Evolutionary conservation across 2,113 vertebrate genomes (phyloP), one percentile per base, ranked within the genome.

Genomic region (Ammodytes marinus): DNA sequence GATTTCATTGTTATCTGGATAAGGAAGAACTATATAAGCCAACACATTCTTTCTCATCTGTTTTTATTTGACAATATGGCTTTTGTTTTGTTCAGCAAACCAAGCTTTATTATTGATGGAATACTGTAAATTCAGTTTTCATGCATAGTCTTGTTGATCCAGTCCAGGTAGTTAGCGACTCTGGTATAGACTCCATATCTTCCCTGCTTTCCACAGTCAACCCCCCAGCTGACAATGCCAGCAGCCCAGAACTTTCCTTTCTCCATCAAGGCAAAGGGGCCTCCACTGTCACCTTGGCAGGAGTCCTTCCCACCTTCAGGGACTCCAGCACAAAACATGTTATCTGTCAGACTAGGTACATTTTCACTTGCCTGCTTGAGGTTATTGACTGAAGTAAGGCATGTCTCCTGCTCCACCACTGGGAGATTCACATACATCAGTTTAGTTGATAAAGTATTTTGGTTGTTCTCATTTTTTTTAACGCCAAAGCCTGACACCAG

Each of bases 61-160:
- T 27, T 27, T 27, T 27, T 27, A 27, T 27, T 27, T 27, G 27
- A 27, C 27, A 27, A 27, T 27, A 27, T 27, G 27, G 27, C 8
- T n/a, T 17, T 27, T 27, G 27, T 27, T 27, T 27, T 27, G 27
- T 27, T 27, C 27, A 27, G 27, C 27, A 27, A 27, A 27, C 27
- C 27, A 27, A 27, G 27, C 27, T 27, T 27, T 27, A 27, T 19
- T 50, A 52, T 50, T 58, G 0, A 37, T 55, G 3, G 49, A 27
- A 19, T 12, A 15, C 5, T 47, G n/a, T 58, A 39, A 12, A 58
- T 47, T 87, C n/a, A 83, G 47, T 92, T 93, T 42, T 93, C 87
- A 12, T 88, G 47, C 80, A 95, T 93, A 82, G 95, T 95, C 76
- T 96, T 93, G 64, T 95, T 93, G 96, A 95, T 91, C 83, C 93